These are phyloP conservation scores for Cyprinella venusta DNA, from an alignment of 2,797 vertebrate genomes.

Conservation along the genomic window DNA sequence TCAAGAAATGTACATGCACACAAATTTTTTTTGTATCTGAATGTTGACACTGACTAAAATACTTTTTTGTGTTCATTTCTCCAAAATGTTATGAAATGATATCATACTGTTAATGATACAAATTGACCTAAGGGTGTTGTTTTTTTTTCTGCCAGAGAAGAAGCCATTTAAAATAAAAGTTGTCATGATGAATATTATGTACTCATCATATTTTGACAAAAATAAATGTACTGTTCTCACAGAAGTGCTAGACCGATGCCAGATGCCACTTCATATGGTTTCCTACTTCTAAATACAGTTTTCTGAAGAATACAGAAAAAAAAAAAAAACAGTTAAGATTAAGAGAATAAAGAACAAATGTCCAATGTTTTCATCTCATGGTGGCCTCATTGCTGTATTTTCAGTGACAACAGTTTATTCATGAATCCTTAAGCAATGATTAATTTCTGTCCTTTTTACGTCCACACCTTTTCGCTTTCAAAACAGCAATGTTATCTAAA, in stretches of 20 bases:
- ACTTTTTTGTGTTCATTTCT: neutral
- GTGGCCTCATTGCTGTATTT: neutral
- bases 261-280: neutral
- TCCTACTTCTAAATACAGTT: neutral
- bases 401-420: neutral
- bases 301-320: neutral
- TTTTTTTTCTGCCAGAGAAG: neutral
- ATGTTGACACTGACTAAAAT: neutral
- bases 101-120: neutral
- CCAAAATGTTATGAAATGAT: neutral
- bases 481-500: neutral
- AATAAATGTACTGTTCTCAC: neutral
- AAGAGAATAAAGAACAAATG: conserved; percentile 4
- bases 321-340: neutral
- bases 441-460: neutral
- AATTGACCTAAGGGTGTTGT: neutral
- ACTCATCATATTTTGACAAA: neutral
- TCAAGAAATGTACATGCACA: neutral
- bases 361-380: neutral
- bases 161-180: neutral
- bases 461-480: neutral
- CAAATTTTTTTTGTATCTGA: neutral
- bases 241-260: neutral
- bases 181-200: conserved; percentile 19
- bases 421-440: neutral